Evolutionary conservation across 2,888 invertebrate species (phyloP), one percentile per base, ranked within the genome.

Genomic region (Invenusta paracnida): DNA sequence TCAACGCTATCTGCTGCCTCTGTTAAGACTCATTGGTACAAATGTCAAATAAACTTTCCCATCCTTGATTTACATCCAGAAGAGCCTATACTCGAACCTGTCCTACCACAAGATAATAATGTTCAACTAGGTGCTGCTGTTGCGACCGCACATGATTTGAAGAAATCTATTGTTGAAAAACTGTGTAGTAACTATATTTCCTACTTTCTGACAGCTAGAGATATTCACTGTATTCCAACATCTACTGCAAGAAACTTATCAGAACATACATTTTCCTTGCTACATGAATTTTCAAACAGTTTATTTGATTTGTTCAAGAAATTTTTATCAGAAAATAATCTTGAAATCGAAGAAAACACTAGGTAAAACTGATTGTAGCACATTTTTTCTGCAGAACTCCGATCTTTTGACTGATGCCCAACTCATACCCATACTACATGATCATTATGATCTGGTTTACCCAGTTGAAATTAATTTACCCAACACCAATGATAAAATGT

Each of bases 361-460:
- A 28, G 17, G 17, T 79, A 11, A 79, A 11, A 79, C 17, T 25
- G 5, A 17, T 2, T 27, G 2, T 2, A 17, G 17, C 11, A 27
- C 5, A 11, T 79, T 79, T 25, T 27, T 28, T 28, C 5, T 11
- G n/a, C 29, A 25, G 2, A 27, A 28, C 11, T 48, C 11, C 2
- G 11, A 28, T 28, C 17, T 79, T 11, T 17, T 79, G 17, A 79
- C 2, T 27, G 29, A 79, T 79, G 17, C 5, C 11, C 2, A 17
- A 27, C 11, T 79, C 2, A 27, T 79, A 11, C 27, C 83, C 25
- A 13, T 87, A 13, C 81, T 87, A 67, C 66, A 87, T 87, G 30
- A 87, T 31, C 5, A 83, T n/a, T 87, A 87, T 29, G n/a, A 82
- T 87, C 66, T 30, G 81, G 82, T 87, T 31, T 23, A 0, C 25